Evolutionary conservation across 2,797 vertebrate genomes (phyloP).

Genomic region (Cynodonichthys magdalenae): DNA sequence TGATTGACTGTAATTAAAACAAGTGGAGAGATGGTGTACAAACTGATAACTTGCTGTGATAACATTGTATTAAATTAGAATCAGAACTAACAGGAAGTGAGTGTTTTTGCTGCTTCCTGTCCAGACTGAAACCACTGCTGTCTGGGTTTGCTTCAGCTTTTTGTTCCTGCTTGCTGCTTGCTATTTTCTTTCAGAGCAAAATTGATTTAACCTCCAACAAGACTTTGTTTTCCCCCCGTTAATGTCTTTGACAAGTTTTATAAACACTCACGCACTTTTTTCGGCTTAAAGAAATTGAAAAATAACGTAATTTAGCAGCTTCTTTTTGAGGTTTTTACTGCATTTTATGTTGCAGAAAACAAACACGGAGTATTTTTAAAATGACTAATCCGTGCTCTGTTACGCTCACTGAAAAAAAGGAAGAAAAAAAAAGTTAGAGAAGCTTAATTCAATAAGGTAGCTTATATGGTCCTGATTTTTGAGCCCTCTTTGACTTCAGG

Average conservation of each 20-base stretch:
- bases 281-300: too few species aligned
- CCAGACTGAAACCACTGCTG: slow-evolving; percentile 3
- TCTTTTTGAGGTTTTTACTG: too few species aligned
- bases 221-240: background rate
- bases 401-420: background rate
- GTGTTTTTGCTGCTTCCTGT: slow-evolving; percentile 2
- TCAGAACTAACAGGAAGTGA: slow-evolving; percentile 13
- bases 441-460: background rate
- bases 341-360: too few species aligned
- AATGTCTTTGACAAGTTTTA: background rate
- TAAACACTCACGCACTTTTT: too few species aligned
- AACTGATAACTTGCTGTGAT: slow-evolving; percentile 3
- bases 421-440: background rate
- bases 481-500: background rate
- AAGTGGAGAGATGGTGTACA: background rate
- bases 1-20: slow-evolving; percentile 1
- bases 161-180: background rate
- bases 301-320: too few species aligned
- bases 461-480: background rate
- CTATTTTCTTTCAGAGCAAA: background rate
- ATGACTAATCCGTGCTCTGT: too few species aligned
- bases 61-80: slow-evolving; percentile 16
- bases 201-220: background rate
- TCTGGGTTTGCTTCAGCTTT: slow-evolving; percentile 4
- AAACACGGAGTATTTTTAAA: too few species aligned